These are phyloP conservation scores for Brienomyrus longianalis DNA, from an alignment of 2,113 vertebrate species.

Conservation along the genomic window DNA sequence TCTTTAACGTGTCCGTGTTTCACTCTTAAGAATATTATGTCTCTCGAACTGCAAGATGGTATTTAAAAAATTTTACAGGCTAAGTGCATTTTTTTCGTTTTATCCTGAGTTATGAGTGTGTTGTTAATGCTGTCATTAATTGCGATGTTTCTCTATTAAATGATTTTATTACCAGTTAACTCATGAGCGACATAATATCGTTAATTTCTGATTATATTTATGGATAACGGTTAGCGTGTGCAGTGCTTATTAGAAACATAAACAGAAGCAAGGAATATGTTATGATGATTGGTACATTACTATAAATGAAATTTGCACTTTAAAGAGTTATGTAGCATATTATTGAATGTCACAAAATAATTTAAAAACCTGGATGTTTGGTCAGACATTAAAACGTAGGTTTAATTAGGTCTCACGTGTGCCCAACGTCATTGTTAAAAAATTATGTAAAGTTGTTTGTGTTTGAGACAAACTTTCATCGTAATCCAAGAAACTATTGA, in stretches of 20 bases:
- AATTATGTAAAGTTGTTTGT: neutral
- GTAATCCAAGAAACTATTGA: too few relatives aligned
- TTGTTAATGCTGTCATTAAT: neutral
- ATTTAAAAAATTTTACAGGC: neutral
- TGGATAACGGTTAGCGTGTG: neutral
- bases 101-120: neutral
- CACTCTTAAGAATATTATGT: neutral
- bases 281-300: neutral
- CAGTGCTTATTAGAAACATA: neutral
- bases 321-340: neutral
- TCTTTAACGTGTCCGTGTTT: neutral
- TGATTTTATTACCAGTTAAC: neutral
- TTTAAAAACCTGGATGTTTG: neutral
- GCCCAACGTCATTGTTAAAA: neutral
- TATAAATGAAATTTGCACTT: neutral
- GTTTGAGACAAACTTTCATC: too few relatives aligned
- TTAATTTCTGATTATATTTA: neutral
- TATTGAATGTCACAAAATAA: neutral
- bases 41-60: neutral
- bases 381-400: neutral
- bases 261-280: neutral
- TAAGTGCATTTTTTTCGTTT: neutral
- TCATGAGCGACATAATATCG: neutral
- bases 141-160: neutral
- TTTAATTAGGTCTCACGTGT: too few relatives aligned